Conservation (phyloP, 1,140 invertebrate species). For the Zaprionus gabonicus region DNA sequence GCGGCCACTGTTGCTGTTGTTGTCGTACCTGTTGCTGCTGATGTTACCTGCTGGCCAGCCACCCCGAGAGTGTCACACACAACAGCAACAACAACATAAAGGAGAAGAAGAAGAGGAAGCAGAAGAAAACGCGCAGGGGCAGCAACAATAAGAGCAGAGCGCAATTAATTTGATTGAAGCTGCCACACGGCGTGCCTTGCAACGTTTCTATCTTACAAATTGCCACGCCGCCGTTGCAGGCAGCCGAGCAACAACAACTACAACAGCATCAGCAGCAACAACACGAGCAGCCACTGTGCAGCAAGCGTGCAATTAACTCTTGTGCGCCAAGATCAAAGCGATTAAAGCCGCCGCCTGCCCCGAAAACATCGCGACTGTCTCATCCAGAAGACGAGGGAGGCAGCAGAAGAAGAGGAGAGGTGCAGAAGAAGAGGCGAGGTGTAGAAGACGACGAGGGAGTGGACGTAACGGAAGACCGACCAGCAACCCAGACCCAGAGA, state of each 20-base stretch:
- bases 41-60: conserved; percentile 25
- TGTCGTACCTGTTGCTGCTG: conserved; percentile 1
- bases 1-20: conserved; percentile 4
- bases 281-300: conserved; percentile 61
- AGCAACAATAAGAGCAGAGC: conserved; percentile 22
- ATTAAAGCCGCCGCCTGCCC: conserved; percentile 76
- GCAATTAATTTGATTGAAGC: conserved; percentile 84
- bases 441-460: background rate
- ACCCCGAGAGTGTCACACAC: conserved; percentile 56
- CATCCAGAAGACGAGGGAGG: background rate
- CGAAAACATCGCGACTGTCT: conserved; percentile 2
- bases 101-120: conserved; percentile 3
- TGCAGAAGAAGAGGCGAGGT: background rate
- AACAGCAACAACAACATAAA: background rate
- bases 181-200: conserved; percentile 75
- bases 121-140: background rate
- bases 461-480: background rate
- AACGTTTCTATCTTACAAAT: conserved; percentile 75
- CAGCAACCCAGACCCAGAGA: background rate
- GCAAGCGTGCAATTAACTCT: conserved; percentile 84
- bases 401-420: background rate
- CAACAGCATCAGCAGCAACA: conserved; percentile 16
- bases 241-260: conserved; percentile 30
- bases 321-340: conserved; percentile 84
- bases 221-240: conserved; percentile 51